A percentile compares a stretch with the other conserved stretches of the same genome.
phyloP scores from a whole-genome alignment of 2,888 invertebrate species.

The Polymixis lichenea region DNA sequence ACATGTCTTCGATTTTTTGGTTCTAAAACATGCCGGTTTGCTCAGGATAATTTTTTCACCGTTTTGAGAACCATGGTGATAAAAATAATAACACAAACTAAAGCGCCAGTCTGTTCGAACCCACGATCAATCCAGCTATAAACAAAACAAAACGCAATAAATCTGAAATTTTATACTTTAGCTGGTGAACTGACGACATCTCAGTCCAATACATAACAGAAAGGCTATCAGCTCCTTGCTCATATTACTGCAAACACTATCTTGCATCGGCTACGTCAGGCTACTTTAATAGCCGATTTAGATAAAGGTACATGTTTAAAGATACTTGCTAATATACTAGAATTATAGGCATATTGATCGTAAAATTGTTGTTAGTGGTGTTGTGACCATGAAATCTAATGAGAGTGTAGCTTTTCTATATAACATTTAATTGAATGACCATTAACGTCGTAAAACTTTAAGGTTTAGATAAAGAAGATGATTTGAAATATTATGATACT shows the following conservation, averaged over 20 bases:
- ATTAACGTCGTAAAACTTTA: neutral
- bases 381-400: slow-evolving; percentile 11
- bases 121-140: neutral
- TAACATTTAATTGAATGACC: neutral
- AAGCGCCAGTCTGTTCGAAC: too few relatives aligned
- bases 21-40: too few relatives aligned
- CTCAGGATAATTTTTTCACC: too few relatives aligned
- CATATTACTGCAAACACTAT: slow-evolving; percentile 50
- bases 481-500: neutral
- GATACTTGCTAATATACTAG: slow-evolving; percentile 15
- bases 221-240: slow-evolving; percentile 39
- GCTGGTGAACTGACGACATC: neutral
- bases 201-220: slow-evolving; percentile 31
- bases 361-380: slow-evolving; percentile 27
- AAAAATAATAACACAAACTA: too few relatives aligned
- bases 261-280: slow-evolving; percentile 28
- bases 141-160: slow-evolving; percentile 8
- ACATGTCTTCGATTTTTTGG: too few relatives aligned
- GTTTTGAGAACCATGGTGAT: too few relatives aligned
- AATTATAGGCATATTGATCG: slow-evolving; percentile 24
- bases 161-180: slow-evolving; percentile 35
- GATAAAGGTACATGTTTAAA: slow-evolving; percentile 44
- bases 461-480: neutral
- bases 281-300: slow-evolving; percentile 45
- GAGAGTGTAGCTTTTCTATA: slow-evolving; percentile 9